Evolutionary conservation across 1,140 invertebrate genomes (phyloP).

Genomic region (Oncopodura yosiiana): DNA sequence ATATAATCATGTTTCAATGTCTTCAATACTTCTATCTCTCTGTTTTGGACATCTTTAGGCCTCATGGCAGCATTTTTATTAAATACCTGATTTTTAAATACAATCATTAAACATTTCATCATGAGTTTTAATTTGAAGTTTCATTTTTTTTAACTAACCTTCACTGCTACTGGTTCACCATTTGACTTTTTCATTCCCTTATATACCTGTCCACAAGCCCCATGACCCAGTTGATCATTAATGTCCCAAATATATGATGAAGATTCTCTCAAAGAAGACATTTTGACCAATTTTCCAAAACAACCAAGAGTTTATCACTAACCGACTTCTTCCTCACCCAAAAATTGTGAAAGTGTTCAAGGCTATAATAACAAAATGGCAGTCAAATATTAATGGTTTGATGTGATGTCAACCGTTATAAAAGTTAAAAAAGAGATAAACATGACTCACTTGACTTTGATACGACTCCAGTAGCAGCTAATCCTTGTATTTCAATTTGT

Average conservation of each 20-base stretch:
- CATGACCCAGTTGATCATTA: constrained; percentile 13
- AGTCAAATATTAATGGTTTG: too few species aligned
- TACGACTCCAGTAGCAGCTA: too few species aligned
- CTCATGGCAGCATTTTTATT: not conserved
- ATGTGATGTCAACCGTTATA: too few species aligned
- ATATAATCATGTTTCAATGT: constrained; percentile 95
- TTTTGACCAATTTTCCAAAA: too few species aligned
- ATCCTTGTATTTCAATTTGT: too few species aligned
- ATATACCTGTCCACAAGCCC: constrained; percentile 16
- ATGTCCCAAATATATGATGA: constrained; percentile 19
- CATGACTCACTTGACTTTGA: too few species aligned
- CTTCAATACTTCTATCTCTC: constrained; percentile 80
- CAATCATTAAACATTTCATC: not conserved
- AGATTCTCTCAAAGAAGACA: constrained; percentile 11
- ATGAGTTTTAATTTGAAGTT: not conserved
- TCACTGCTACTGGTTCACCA: constrained; percentile 17
- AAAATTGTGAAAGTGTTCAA: too few species aligned
- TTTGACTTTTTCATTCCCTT: constrained; percentile 10
- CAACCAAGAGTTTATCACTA: too few species aligned
- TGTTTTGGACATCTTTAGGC: constrained; percentile 58
- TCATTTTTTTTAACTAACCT: too few species aligned
- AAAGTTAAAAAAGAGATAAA: too few species aligned
- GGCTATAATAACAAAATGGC: too few species aligned
- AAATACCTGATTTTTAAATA: not conserved
- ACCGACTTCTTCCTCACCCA: too few species aligned